Evolutionary conservation across 2,113 vertebrate genomes (phyloP), one percentile per base, ranked within the genome.

Genomic region (Melanotaenia duboulayi): DNA sequence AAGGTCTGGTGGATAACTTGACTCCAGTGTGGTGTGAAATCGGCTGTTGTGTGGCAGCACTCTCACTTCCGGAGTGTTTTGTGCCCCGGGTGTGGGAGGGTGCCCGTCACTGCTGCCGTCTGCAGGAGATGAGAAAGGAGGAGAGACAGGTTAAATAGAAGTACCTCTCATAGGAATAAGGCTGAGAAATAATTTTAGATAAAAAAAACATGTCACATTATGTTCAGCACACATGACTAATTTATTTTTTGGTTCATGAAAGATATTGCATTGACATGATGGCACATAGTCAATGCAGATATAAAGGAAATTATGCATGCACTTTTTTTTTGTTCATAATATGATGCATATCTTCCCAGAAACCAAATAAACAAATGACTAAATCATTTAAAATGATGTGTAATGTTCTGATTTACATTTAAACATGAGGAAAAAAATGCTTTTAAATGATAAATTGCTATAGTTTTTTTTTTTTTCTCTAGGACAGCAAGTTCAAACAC

Each of bases 31-130:
- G 89, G 95, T 93, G 94, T 95, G 94, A 91, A 93, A 95, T 92
- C 94, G 94, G 92, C 95, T 94, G 86, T 95, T 93, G 6, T 84
- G 87, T 72, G 94, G 94, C 87, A 85, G 79, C 32, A 87, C 89
- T 95, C 94, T 98, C 96, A 98, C 92, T 99, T 97, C 96, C 96
- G 96, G 90, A 96, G 96, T 90, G 93, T 95, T 96, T 97, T 97
- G 97, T 95, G 97, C 90, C 94, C 96, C 92, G 95, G 95, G 86
- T 94, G 96, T 82, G 96, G 96, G 90, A 95, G 96, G 93, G 96
- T 95, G 92, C 94, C 96, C 90, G 96, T 99, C 96, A 95, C 95
- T 95, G 97, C 94, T 94, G 96, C 96, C 94, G 95, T 98, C 98
- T 99, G 95, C 72, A 92, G 92, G 90, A 95, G 74, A 89, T 35